Evolutionary conservation across 2,888 invertebrate genomes (phyloP).

Genomic region (Ctena decussata): DNA sequence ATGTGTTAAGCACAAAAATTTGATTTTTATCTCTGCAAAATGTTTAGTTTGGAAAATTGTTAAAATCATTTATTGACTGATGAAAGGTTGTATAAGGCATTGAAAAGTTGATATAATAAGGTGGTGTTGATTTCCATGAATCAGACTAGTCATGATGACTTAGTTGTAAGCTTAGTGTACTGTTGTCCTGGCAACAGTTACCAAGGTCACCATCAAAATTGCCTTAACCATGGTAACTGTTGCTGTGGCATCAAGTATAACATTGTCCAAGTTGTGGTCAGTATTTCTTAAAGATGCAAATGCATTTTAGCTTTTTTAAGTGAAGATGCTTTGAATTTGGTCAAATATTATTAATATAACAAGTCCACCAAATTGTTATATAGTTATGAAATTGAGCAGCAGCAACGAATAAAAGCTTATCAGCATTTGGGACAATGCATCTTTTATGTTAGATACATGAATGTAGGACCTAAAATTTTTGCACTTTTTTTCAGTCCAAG

Average conservation of each 20-base stretch:
- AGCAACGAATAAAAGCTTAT: too few species aligned
- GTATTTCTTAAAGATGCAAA: slow-evolving; percentile 41
- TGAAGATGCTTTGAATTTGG: background rate
- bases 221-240: slow-evolving; percentile 5
- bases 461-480: too few species aligned
- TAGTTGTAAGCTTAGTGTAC: slow-evolving; percentile 46
- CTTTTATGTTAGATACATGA: too few species aligned
- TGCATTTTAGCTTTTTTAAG: slow-evolving; percentile 31
- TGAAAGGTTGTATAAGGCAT: background rate
- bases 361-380: slow-evolving; percentile 44
- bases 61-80: too few species aligned
- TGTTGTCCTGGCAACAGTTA: slow-evolving; percentile 34
- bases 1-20: background rate
- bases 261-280: slow-evolving; percentile 52
- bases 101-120: background rate
- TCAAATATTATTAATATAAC: too few species aligned
- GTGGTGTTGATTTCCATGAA: slow-evolving; percentile 6
- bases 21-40: background rate
- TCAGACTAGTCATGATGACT: slow-evolving; percentile 54
- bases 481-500: too few species aligned
- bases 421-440: too few species aligned
- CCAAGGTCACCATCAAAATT: background rate
- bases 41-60: background rate
- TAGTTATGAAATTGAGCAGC: too few species aligned
- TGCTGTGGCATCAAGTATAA: slow-evolving; percentile 19